Evolutionary conservation across 1,140 invertebrate species (phyloP).

Genomic region (Ptiloglossa arizonensis): DNA sequence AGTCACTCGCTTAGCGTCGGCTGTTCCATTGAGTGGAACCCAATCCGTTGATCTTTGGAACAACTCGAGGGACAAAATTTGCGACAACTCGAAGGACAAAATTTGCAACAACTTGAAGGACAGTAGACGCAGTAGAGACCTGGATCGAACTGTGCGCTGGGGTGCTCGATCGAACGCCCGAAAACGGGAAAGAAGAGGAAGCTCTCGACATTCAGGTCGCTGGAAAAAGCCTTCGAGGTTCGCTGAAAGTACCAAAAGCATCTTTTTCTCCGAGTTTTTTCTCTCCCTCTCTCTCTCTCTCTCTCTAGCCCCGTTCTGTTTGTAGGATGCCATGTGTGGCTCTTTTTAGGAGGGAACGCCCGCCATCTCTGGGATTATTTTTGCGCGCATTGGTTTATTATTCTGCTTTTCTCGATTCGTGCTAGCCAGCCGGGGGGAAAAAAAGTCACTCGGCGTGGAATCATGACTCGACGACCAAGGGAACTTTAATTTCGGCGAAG

Average conservation of each 20-base stretch:
- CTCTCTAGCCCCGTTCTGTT: background rate
- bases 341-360: background rate
- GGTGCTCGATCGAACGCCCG: too few relatives aligned
- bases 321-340: background rate
- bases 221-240: background rate
- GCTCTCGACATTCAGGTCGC: background rate
- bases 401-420: background rate
- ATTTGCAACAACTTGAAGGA: background rate
- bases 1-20: too few relatives aligned
- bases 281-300: too few relatives aligned
- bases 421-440: background rate
- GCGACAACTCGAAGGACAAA: background rate
- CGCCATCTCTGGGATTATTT: conserved; percentile 33
- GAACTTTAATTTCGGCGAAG: conserved; percentile 8
- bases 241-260: background rate
- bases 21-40: too few relatives aligned
- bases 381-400: conserved; percentile 19
- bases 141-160: too few relatives aligned
- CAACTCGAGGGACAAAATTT: too few relatives aligned
- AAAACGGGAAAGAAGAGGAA: background rate
- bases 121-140: too few relatives aligned
- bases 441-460: background rate
- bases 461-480: background rate
- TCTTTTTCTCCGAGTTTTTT: background rate
- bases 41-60: too few relatives aligned